Percentiles rank a stretch among this genome's conserved stretches.
Conservation (phyloP, 2,888 invertebrate genomes). For the Calameuta filiformis region DNA sequence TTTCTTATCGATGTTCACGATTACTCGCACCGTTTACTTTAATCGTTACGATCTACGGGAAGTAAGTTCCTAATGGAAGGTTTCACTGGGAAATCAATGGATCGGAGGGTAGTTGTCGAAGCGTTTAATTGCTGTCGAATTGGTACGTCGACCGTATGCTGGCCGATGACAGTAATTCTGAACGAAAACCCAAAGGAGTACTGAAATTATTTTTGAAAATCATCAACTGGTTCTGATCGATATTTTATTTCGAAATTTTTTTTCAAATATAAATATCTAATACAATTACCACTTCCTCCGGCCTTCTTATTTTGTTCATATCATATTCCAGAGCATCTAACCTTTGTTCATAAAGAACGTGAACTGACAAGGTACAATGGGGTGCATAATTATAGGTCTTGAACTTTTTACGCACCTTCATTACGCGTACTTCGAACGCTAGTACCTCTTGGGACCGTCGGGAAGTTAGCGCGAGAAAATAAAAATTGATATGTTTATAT, state of each 20-base stretch:
- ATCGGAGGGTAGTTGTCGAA: not conserved
- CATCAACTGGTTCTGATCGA: not conserved
- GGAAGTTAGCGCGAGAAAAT: no score
- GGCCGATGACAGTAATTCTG: not conserved
- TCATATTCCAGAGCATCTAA: not conserved
- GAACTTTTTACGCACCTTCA: slow-evolving; percentile 43
- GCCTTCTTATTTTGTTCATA: not conserved
- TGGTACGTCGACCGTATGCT: not conserved
- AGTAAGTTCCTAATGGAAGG: not conserved
- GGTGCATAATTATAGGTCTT: slow-evolving; percentile 39
- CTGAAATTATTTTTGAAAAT: not conserved
- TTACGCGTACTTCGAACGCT: slow-evolving; percentile 40
- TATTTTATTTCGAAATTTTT: not conserved
- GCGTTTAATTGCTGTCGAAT: not conserved
- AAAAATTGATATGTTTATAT: no score
- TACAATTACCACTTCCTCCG: not conserved
- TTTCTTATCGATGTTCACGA: not conserved
- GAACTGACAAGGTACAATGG: slow-evolving; percentile 34
- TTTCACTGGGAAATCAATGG: not conserved
- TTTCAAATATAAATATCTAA: not conserved
- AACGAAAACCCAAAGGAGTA: not conserved
- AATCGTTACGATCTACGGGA: not conserved
- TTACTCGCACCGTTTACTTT: not conserved
- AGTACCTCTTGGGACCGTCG: slow-evolving; percentile 22
- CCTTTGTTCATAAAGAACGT: not conserved